phyloP scores from a whole-genome alignment of 2,797 vertebrate genomes.

The Pseudomugil tenellus region DNA sequence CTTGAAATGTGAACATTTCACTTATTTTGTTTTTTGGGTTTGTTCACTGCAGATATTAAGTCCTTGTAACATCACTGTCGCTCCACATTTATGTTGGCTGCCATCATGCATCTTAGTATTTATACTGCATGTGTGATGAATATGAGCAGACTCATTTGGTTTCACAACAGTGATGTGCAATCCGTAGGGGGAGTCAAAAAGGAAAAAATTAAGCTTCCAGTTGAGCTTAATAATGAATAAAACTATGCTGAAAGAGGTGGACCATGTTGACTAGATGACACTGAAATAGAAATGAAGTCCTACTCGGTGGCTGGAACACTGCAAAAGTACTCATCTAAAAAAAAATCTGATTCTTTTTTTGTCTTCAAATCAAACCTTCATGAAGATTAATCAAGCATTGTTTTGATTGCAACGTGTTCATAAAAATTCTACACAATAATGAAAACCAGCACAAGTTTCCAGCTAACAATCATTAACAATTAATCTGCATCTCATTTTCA shows the following conservation, averaged over 20 bases:
- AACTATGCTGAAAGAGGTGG: constrained; percentile 12
- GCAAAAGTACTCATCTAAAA: constrained; percentile 16
- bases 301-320: constrained; percentile 17
- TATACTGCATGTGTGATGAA: too few relatives aligned
- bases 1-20: too few relatives aligned
- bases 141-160: too few relatives aligned
- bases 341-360: neutral
- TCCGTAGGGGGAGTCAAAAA: neutral
- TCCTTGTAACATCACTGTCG: neutral
- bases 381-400: neutral
- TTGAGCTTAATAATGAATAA: neutral
- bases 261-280: neutral
- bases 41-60: neutral
- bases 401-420: constrained; percentile 3
- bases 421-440: neutral
- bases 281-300: neutral
- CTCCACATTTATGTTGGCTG: too few relatives aligned
- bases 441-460: neutral
- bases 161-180: too few relatives aligned
- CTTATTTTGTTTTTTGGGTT: neutral
- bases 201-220: neutral
- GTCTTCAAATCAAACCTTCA: neutral
- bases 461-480: neutral
- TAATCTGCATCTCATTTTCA: neutral
- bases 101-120: too few relatives aligned